These are phyloP conservation scores for Cotesia glomerata DNA, from an alignment of 1,140 invertebrate genomes.

Conservation along the genomic window DNA sequence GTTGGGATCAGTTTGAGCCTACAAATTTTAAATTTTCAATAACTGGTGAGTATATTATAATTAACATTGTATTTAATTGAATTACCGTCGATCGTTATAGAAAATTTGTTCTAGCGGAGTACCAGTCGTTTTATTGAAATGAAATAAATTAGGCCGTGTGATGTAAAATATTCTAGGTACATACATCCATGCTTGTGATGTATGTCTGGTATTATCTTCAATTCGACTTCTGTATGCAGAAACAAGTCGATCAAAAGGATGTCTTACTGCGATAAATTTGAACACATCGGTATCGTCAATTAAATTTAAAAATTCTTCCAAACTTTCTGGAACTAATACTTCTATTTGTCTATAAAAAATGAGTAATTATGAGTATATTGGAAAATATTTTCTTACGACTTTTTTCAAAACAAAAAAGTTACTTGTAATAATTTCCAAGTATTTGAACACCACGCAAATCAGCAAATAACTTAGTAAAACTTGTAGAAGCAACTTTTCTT, in stretches of 20 bases:
- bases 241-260: conserved; percentile 64
- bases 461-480: conserved; percentile 57
- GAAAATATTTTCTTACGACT: no score
- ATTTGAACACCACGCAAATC: conserved; percentile 44
- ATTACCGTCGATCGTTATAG: conserved; percentile 48
- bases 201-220: conserved; percentile 57
- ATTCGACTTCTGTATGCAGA: conserved; percentile 65
- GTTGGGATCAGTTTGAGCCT: conserved; percentile 59
- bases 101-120: conserved; percentile 51
- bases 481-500: conserved; percentile 59
- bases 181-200: conserved; percentile 58
- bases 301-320: conserved; percentile 38
- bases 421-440: conserved; percentile 47
- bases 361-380: conserved; percentile 25
- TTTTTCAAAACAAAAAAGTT: not conserved
- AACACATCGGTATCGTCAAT: conserved; percentile 43
- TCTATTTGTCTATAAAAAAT: conserved; percentile 49
- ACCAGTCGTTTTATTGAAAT: conserved; percentile 39
- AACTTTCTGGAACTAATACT: conserved; percentile 41
- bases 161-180: conserved; percentile 54
- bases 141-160: conserved; percentile 54
- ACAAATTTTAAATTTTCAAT: not conserved
- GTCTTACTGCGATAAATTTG: conserved; percentile 61
- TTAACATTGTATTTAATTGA: not conserved
- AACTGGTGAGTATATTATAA: not conserved